Evolutionary conservation across 2,113 vertebrate genomes (phyloP).

Genomic region (Dromas ardeola): DNA sequence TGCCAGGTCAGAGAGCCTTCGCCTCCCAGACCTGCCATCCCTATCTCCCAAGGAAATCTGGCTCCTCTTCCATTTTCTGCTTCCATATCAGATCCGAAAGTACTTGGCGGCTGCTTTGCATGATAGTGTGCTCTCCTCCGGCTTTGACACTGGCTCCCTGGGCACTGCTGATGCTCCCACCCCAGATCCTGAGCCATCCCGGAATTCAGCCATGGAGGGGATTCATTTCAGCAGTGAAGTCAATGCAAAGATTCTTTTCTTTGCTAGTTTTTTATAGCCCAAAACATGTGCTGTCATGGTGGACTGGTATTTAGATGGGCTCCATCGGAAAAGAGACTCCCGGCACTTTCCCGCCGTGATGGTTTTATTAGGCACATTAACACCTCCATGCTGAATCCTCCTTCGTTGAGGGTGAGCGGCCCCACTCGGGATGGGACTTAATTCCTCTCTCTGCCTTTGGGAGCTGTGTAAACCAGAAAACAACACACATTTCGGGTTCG

Average conservation of each 20-base stretch:
- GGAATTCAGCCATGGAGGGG: fast-evolving
- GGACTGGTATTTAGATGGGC: background rate
- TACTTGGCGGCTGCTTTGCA: background rate
- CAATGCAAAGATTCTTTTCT: background rate
- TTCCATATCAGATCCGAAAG: background rate
- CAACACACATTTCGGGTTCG: fast-evolving
- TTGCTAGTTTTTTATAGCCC: background rate
- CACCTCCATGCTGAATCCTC: background rate
- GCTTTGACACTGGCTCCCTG: fast-evolving
- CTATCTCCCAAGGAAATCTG: background rate
- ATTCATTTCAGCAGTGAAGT: background rate
- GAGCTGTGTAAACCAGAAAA: background rate
- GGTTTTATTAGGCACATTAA: constrained; percentile 6
- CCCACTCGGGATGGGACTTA: background rate
- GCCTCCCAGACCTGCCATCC: fast-evolving
- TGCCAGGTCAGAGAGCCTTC: background rate
- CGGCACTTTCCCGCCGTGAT: background rate
- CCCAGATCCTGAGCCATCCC: background rate
- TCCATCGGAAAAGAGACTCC: background rate
- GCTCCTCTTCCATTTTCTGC: background rate
- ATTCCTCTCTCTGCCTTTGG: background rate
- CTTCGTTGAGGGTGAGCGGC: background rate
- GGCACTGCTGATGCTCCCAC: background rate
- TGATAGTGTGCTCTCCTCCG: background rate
- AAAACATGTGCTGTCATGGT: background rate